phyloP scores from a whole-genome alignment of 2,797 vertebrate species.

The Halcyon chelicuti region DNA sequence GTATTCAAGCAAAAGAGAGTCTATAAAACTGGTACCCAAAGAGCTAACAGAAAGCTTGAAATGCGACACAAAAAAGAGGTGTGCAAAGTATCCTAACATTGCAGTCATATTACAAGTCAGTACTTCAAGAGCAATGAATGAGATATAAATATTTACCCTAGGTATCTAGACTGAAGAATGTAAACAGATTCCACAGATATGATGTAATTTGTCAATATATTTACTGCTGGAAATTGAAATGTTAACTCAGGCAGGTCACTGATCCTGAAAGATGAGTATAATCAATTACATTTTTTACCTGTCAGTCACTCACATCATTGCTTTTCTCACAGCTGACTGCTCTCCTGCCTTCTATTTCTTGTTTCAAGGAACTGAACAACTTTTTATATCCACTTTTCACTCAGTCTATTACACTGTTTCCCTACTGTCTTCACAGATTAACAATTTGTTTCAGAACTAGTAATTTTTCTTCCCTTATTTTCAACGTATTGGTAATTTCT shows the following conservation, averaged over 20 bases:
- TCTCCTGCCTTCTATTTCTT: not conserved
- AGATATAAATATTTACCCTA: constrained; percentile 50
- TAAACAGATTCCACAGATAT: constrained; percentile 26
- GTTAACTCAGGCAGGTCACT: constrained; percentile 39
- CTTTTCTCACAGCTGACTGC: not conserved
- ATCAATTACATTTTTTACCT: constrained; percentile 42
- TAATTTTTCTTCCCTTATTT: not conserved
- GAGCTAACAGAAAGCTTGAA: constrained; percentile 11
- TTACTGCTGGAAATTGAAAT: constrained; percentile 39
- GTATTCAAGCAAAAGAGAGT: not conserved
- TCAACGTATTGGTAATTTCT: not conserved
- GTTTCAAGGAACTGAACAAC: constrained; percentile 31
- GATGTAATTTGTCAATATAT: constrained; percentile 43
- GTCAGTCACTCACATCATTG: not conserved
- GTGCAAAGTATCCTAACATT: not conserved
- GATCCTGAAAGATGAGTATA: constrained; percentile 42
- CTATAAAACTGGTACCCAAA: not conserved
- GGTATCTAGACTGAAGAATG: constrained; percentile 2
- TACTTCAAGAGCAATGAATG: constrained; percentile 9
- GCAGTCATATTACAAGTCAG: not conserved
- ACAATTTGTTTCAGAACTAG: not conserved
- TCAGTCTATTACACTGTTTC: not conserved
- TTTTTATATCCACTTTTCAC: not conserved
- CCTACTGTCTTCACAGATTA: not conserved
- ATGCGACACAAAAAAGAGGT: not conserved